Evolutionary conservation across 1,140 invertebrate genomes (phyloP).

Genomic region (Drosophila arawakana): DNA sequence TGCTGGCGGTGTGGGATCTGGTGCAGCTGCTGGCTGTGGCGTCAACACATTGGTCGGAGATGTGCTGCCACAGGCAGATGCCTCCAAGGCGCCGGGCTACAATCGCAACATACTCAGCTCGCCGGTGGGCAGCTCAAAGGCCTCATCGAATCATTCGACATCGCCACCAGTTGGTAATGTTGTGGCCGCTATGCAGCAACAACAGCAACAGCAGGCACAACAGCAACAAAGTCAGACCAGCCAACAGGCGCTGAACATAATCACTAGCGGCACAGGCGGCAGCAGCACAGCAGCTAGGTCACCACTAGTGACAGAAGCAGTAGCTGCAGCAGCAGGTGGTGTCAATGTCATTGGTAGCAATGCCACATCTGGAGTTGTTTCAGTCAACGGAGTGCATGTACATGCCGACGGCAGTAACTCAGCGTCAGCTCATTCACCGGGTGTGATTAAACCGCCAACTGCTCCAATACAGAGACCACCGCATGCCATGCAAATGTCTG

Average conservation of each 20-base stretch:
- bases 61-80: constrained; percentile 88
- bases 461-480: constrained; percentile 69
- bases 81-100: constrained; percentile 93
- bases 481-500: constrained; percentile 51
- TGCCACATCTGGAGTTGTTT: constrained; percentile 18
- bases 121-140: constrained; percentile 88
- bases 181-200: constrained; percentile 51
- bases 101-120: constrained; percentile 89
- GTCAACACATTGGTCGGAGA: constrained; percentile 84
- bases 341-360: constrained; percentile 26
- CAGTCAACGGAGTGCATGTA: constrained; percentile 57
- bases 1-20: constrained; percentile 76
- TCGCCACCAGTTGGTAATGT: constrained; percentile 84
- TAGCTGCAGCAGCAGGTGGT: constrained; percentile 16
- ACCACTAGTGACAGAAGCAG: constrained; percentile 48
- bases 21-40: constrained; percentile 71
- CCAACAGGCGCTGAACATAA: constrained; percentile 67
- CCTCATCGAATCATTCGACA: constrained; percentile 86
- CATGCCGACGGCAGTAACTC: constrained; percentile 37
- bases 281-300: constrained; percentile 57
- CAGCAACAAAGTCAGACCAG: constrained; percentile 39
- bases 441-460: constrained; percentile 76
- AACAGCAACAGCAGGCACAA: constrained; percentile 45
- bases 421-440: constrained; percentile 83
- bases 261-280: constrained; percentile 56